phyloP scores from a whole-genome alignment of 2,888 invertebrate genomes.

The Luperina testacea region DNA sequence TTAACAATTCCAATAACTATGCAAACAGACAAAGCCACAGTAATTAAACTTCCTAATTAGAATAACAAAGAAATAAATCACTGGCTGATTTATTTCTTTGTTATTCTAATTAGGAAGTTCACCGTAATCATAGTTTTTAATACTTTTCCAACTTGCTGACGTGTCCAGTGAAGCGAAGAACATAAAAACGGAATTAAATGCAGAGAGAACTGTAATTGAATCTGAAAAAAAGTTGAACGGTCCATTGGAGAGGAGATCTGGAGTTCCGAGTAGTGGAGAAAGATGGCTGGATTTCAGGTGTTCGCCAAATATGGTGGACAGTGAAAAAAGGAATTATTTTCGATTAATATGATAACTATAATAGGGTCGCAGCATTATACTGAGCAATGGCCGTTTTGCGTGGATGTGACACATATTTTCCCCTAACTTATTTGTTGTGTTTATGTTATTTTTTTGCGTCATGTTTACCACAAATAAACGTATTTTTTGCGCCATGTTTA shows the following conservation, averaged over 20 bases:
- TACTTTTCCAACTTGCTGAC: constrained; percentile 23
- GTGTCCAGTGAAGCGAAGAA: constrained; percentile 28
- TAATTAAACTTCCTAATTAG: constrained; percentile 26
- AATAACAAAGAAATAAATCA: constrained; percentile 51
- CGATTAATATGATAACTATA: no score
- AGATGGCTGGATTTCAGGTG: constrained; percentile 3
- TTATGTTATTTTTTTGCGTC: no score
- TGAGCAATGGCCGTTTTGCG: no score
- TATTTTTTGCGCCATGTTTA: no score
- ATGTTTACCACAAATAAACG: no score
- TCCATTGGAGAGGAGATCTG: constrained; percentile 16
- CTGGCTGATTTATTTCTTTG: not conserved
- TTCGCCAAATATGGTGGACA: constrained; percentile 24
- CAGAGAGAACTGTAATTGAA: constrained; percentile 62
- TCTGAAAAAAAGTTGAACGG: constrained; percentile 46
- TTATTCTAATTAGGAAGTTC: no score
- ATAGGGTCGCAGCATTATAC: no score
- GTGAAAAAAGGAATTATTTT: not conserved
- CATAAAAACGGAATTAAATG: constrained; percentile 54
- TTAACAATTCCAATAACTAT: not conserved
- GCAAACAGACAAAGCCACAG: not conserved
- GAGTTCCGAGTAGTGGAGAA: constrained; percentile 24
- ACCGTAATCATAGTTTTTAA: constrained; percentile 41
- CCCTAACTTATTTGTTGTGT: no score
- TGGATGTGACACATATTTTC: no score